Base-by-base conservation (phyloP, 53 echinoderm and acorn worm genomes). In the Paracentrotus lividus region DNA sequence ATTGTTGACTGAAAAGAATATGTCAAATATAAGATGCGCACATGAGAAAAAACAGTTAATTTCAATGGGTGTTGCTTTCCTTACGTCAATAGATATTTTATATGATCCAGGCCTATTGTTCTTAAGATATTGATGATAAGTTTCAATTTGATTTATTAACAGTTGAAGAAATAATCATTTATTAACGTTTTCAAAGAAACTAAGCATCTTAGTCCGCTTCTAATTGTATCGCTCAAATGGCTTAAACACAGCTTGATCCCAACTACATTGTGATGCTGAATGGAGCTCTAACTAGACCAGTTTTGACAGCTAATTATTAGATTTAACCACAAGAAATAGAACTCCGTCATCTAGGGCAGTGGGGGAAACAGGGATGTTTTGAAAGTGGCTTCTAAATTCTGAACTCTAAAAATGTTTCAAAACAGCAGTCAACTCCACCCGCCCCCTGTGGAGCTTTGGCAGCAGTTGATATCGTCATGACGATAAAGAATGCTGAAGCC, bases 351-450 rank as follows among this genome's bases (percentile, higher is more conserved):
- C 16, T 18, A 40, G 85, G 51, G 85, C 47, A 85, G 49, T 27
- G 9, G 32, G 72, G 21, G 40, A 72, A 16, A 72, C 40, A 72
- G 21, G 72, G 72, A 72, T 72, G 72, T 72, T 72, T 72, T 72
- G 72, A 72, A 72, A 72, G 72, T 72, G 72, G 72, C 72, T 72
- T 26, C 40, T 38, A 67, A 67, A 24, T 23, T 67, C 67, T 24
- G 67, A 72, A 72, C 54, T 36, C 27, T 20, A 5, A 32, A n/a
- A 34, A 72, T 72, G 72, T 72, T 36, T 72, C 36, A 72, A 40
- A 53, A 58, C 88, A 88, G 88, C 88, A 88, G 57, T 54, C 53
- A 88, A 57, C 88, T 88, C 88, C 88, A 33, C 56, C 54, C 88
- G 49, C 88, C 88, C 88, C 88, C 88, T 88, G 40, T 40, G 56